Percentiles rank a stretch among this genome's conserved stretches.
Conservation (phyloP, 2,113 vertebrate genomes). For the Casuarius casuarius region DNA sequence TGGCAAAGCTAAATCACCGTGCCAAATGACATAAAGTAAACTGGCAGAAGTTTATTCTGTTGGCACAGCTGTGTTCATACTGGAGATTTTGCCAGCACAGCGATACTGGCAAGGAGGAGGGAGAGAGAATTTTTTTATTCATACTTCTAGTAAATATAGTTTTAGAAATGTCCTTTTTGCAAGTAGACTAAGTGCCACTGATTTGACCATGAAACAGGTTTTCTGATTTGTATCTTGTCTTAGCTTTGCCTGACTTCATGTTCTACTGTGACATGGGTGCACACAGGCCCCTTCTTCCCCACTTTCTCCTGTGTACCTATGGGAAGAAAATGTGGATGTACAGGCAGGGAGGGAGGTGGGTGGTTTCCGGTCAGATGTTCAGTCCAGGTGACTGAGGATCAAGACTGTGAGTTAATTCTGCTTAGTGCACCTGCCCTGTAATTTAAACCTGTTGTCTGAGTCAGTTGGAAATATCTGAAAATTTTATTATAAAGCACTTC, state of each 20-base stretch:
- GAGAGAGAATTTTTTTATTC: background rate
- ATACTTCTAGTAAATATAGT: background rate
- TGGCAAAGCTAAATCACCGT: background rate
- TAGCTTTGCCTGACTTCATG: background rate
- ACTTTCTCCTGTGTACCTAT: background rate
- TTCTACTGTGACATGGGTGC: background rate
- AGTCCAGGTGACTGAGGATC: background rate
- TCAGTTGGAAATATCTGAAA: background rate
- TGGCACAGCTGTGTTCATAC: background rate
- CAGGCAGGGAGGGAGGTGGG: background rate
- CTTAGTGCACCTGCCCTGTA: background rate
- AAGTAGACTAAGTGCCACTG: background rate
- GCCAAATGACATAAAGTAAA: background rate
- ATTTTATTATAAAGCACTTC: background rate
- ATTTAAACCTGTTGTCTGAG: background rate
- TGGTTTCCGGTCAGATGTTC: background rate
- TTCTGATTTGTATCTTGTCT: background rate
- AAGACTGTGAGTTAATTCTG: background rate
- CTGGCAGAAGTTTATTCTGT: background rate
- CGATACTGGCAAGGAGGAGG: too few relatives aligned
- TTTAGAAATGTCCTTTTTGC: background rate
- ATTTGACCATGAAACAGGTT: background rate
- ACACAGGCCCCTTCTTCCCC: background rate
- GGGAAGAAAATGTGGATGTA: fast-evolving
- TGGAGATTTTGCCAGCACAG: background rate